Conservation (phyloP, 2,113 vertebrate genomes). For the Nanorana parkeri region DNA sequence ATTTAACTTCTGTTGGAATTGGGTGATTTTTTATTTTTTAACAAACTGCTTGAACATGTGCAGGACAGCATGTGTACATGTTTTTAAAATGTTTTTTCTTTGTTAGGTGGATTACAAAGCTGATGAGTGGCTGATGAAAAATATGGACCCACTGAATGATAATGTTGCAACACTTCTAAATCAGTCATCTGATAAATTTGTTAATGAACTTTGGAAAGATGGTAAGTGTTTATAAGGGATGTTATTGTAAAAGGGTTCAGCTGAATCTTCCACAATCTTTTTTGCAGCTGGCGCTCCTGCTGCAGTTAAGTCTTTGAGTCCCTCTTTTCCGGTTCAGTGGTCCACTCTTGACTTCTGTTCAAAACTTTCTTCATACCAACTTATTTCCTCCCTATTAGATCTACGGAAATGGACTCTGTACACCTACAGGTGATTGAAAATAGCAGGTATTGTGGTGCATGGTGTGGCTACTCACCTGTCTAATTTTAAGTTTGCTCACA, state of each 20-base stretch:
- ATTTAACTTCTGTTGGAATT: no score
- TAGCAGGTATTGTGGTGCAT: slow-evolving; percentile 48
- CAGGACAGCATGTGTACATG: no score
- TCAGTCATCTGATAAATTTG: slow-evolving; percentile 95
- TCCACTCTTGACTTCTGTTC: background rate
- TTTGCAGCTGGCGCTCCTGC: background rate
- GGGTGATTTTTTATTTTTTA: background rate
- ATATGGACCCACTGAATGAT: slow-evolving; percentile 98
- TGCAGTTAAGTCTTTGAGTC: background rate
- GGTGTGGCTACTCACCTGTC: slow-evolving; percentile 49
- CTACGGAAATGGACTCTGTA: slow-evolving; percentile 14
- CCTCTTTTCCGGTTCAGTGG: background rate
- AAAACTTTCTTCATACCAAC: slow-evolving; percentile 1
- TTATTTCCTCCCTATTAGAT: slow-evolving; percentile 44
- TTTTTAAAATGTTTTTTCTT: background rate
- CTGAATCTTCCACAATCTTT: background rate
- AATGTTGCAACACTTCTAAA: slow-evolving; percentile 93
- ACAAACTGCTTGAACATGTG: no score
- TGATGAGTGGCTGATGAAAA: slow-evolving; percentile 98
- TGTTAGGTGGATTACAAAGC: slow-evolving; percentile 97
- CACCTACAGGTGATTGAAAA: slow-evolving; percentile 36
- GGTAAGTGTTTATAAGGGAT: slow-evolving; percentile 75
- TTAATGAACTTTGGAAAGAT: slow-evolving; percentile 96
- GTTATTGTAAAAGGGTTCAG: background rate
- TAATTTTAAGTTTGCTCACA: slow-evolving; percentile 19